Base-by-base conservation (phyloP, 2,888 invertebrate genomes). In the Flabesymbios commensalis region DNA sequence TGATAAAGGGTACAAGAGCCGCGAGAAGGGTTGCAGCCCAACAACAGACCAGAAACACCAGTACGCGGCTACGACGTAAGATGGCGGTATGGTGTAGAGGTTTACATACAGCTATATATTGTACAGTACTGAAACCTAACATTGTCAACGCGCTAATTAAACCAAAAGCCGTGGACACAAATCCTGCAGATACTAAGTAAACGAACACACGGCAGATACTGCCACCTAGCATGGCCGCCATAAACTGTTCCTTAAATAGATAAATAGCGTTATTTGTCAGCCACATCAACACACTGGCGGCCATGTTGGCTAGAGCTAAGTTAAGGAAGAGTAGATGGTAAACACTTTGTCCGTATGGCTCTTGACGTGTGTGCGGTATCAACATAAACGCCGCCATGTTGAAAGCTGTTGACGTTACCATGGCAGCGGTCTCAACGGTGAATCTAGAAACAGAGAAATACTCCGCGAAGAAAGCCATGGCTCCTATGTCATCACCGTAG, bases 71-170 rank as follows among this genome's bases (percentile, higher is more conserved):
- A 32, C 43, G 53, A 10, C 62, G 3, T 14, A 65, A 48, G 2
- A 62, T 58, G 31, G 5, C n/a, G 24, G n/a, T 19, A 26, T 67
- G 64, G 10, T 65, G 45, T n/a, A 67, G 51, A 1, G 67, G 67
- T 7, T 41, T 24, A 42, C 67, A 65, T 3, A 67, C 61, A 39
- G 61, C 64, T 29, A 62, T 55, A 39, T 65, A 67, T 49, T 67
- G 67, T 19, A 63, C 59, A 2, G 49, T 42, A n/a, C 59, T 59
- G 19, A 67, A 60, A 14, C 67, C 67, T 5, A 67, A 51, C 57
- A 67, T 52, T 4, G 64, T 65, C 19, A 67, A 39, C 3, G 59
- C 54, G 53, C 54, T 55, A 14, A 65, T 33, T 17, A 63, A 41
- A 14, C 57, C 63, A 26, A 56, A 53, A 7, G 59, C 42, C 7